Evolutionary conservation across 2,888 invertebrate genomes (phyloP), one percentile per base, ranked within the genome.

Genomic region (Augochlorella aurata): DNA sequence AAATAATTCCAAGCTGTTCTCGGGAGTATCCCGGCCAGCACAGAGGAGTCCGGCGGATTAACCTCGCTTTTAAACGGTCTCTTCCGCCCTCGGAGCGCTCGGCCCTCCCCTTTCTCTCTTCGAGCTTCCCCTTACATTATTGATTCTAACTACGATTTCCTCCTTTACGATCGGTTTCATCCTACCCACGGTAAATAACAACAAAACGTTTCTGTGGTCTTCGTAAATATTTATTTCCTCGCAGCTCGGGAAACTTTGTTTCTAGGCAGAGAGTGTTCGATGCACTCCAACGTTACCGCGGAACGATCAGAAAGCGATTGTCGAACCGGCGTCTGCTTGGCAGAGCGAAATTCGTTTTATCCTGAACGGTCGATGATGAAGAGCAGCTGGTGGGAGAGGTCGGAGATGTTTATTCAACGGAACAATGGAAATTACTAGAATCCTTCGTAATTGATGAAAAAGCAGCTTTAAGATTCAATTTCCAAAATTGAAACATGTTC

Each of bases 1-100:
- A 45, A 78, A 61, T 58, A 58, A 72, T 58, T 52, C 16, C 50
- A 29, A 14, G 18, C 38, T 63, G 63, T 18, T 63, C 38, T n/a
- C 38, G 18, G n/a, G 9, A 18, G n/a, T 38, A 63, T 63, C 29
- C 18, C 10, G 38, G n/a, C 29, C 3, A n/a, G 38, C 10, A 63
- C 29, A 29, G 44, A 38, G 29, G 18, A 14, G 2, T 3, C 10
- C 10, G 4, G 10, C 9, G 29, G 63, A 63, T 44, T 18, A 44
- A 44, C 38, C 38, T 63, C 44, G 4, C 29, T 38, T 63, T 63
- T 12, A 38, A 63, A 29, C 38, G 10, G 1, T 38, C 38, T n/a
- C 3, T n/a, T 63, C 29, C 16, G 24, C 38, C 38, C 38, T 10
- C 29, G 38, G 18, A 44, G 63, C 63, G 8, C 16, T 63, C 18